Conservation (phyloP, 2,113 vertebrate species). For the Phainopepla nitens region DNA sequence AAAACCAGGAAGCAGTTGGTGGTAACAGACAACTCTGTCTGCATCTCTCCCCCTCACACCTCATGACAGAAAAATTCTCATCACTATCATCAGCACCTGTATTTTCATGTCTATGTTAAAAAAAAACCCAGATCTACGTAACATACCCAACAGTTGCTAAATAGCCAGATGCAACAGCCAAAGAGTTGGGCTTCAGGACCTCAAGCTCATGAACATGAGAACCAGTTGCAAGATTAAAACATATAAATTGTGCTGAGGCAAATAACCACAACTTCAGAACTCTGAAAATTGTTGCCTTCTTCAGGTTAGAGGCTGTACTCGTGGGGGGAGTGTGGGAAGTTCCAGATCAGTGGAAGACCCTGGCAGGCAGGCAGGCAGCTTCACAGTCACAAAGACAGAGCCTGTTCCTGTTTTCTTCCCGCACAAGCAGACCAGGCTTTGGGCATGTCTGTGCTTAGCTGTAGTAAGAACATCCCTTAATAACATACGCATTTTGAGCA, state of each 20-base stretch:
- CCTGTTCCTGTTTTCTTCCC: not conserved
- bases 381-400: not conserved
- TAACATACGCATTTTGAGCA: not conserved
- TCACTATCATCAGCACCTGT: not conserved
- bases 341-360: not conserved
- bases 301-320: not conserved
- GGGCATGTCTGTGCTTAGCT: not conserved
- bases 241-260: not conserved
- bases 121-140: not conserved
- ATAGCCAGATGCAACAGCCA: not conserved
- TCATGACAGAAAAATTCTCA: not conserved
- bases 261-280: not conserved
- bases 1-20: not conserved
- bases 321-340: rapidly evolving
- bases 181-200: not conserved
- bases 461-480: not conserved
- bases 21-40: not conserved
- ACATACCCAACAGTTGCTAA: not conserved
- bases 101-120: not conserved
- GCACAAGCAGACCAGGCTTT: not conserved
- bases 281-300: not conserved
- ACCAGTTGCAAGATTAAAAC: not conserved
- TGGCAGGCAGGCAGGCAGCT: not conserved
- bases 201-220: not conserved
- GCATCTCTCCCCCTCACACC: not conserved